Evolutionary conservation across 2,888 invertebrate genomes (phyloP), one percentile per base, ranked within the genome.

Genomic region (Leptinotarsa peninsularis): DNA sequence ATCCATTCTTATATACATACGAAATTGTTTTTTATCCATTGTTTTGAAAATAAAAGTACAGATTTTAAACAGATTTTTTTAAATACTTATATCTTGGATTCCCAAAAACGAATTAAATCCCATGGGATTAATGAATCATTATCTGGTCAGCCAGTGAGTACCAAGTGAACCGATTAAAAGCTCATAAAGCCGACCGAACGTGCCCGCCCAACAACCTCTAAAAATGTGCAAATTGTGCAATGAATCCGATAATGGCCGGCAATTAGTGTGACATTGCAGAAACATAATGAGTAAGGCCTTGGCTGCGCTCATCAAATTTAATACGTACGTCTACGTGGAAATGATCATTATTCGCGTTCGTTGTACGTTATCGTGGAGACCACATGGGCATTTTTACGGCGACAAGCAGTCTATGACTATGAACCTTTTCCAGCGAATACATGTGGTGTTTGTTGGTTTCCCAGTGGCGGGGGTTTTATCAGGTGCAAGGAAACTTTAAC

Each of bases 381-480:
- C 76, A 74, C 74, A 76, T 76, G 71, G 63, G 71, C 76, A 76
- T 78, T 78, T 78, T 77, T 75, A 73, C 72, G 77, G 77, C 78
- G 79, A 75, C 79, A 75, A 66, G 78, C 79, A 73, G 79, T 79
- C 79, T 79, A 71, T 71, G 71, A 78, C 71, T 68, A 58, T 66
- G 18, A 27, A 21, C 58, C 70, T 15, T 49, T 70, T 70, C 60
- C 21, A 33, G 43, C 4, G 58, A 63, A 63, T 33, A 43, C 63
- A 63, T 63, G 63, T 63, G 63, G 33, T 63, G 33, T 63, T 33
- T 33, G n/a, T 13, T 33, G n/a, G 4, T 2, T 5, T 10, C n/a
- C n/a, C 63, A 63, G 63, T n/a, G 63, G 63, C 63, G 63, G 63
- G 14, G 58, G 5, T 23, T 58, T 43, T 10, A 2, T 43, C 43